Percentiles rank a stretch among this genome's conserved stretches.
Conservation (phyloP, 2,888 invertebrate genomes). For the Dasypolia templi region DNA sequence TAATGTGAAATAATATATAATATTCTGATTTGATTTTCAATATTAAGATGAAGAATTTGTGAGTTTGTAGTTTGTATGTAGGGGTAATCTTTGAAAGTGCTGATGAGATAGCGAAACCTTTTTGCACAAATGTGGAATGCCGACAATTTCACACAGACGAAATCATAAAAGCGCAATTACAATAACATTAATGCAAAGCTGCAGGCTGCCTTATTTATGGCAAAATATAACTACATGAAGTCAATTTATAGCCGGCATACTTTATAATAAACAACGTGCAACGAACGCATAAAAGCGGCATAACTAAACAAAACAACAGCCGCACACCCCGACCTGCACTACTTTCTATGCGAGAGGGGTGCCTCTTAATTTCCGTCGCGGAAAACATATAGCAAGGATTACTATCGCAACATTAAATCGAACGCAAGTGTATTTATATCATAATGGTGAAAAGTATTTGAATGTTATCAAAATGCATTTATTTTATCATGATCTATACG, state of each 20-base stretch:
- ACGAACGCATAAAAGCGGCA: slow-evolving; percentile 2
- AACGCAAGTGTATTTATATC: slow-evolving; percentile 29
- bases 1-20: too few species aligned
- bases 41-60: too few species aligned
- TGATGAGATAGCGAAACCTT: neutral
- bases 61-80: too few species aligned
- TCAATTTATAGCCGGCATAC: neutral
- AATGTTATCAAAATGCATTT: slow-evolving; percentile 38
- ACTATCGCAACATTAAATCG: slow-evolving; percentile 59
- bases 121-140: neutral
- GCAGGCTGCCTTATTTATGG: neutral
- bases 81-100: neutral
- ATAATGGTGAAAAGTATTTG: slow-evolving; percentile 10
- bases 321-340: slow-evolving; percentile 44
- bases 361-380: slow-evolving; percentile 73
- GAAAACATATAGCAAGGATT: slow-evolving; percentile 66
- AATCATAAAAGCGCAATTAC: neutral
- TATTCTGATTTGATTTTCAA: too few species aligned
- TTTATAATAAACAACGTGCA: slow-evolving; percentile 1
- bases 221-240: neutral
- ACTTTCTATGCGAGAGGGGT: slow-evolving; percentile 71
- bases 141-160: neutral
- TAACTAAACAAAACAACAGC: slow-evolving; percentile 23
- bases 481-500: slow-evolving; percentile 26
- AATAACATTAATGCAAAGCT: neutral